Evolutionary conservation across 2,113 vertebrate genomes (phyloP).

Genomic region (Corythoichthys haematopterus): DNA sequence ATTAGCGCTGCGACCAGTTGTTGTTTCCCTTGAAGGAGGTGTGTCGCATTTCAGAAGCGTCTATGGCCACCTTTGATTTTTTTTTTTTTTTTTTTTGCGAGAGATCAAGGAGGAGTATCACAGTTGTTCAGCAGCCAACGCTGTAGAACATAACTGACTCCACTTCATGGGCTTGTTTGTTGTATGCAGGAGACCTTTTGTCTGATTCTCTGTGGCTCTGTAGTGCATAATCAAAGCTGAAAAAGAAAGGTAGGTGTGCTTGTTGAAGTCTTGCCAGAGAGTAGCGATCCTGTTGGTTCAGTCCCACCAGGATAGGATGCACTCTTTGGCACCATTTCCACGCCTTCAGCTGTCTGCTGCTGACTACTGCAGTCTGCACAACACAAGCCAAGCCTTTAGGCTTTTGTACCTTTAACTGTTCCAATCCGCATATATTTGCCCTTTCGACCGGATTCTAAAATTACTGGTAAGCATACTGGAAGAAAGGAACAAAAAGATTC

Average conservation of each 20-base stretch:
- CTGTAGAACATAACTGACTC: slow-evolving; percentile 18
- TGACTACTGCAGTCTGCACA: slow-evolving; percentile 23
- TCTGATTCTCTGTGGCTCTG: not conserved
- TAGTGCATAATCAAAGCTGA: not conserved
- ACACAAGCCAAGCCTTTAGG: slow-evolving; percentile 26
- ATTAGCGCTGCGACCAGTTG: slow-evolving; percentile 81
- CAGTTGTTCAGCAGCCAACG: slow-evolving; percentile 19
- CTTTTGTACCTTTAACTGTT: slow-evolving; percentile 8
- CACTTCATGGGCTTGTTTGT: slow-evolving; percentile 7
- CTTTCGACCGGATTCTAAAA: slow-evolving; percentile 15
- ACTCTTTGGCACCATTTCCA: slow-evolving; percentile 29
- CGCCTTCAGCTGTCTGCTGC: slow-evolving; percentile 36
- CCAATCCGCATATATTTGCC: slow-evolving; percentile 12
- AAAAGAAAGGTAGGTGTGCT: not conserved
- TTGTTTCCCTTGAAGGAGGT: slow-evolving; percentile 69
- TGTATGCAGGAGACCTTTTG: slow-evolving; percentile 2
- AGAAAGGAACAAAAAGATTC: slow-evolving; percentile 3
- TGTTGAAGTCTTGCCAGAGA: not conserved
- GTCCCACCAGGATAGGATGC: slow-evolving; percentile 22
- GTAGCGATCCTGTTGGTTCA: slow-evolving; percentile 8
- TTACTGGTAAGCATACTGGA: slow-evolving; percentile 9
- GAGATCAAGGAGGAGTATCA: slow-evolving; percentile 52
- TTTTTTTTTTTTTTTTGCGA: slow-evolving; percentile 20
- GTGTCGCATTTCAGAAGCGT: slow-evolving; percentile 63
- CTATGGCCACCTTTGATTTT: slow-evolving; percentile 51